Conservation (phyloP, 2,888 invertebrate genomes). For the Acronicta psi region DNA sequence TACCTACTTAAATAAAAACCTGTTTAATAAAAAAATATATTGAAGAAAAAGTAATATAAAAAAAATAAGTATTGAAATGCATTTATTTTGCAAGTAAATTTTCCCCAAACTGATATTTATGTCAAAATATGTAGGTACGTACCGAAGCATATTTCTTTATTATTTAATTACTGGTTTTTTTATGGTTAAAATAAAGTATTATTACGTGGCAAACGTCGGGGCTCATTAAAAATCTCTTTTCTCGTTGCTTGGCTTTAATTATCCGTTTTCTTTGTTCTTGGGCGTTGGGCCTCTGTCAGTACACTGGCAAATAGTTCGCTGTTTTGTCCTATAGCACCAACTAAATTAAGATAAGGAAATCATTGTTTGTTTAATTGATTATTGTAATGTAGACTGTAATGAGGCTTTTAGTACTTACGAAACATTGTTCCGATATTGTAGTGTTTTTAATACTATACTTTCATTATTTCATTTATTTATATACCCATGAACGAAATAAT, state of each 20-base stretch:
- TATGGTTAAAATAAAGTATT: conserved; percentile 82
- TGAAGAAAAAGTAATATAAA: too few relatives aligned
- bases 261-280: conserved; percentile 86
- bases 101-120: conserved; percentile 32
- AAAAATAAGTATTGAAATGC: background rate
- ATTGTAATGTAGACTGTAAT: background rate
- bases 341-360: conserved; percentile 46
- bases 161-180: conserved; percentile 75
- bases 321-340: conserved; percentile 60
- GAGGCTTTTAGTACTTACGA: too few relatives aligned
- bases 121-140: conserved; percentile 44
- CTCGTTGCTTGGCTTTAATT: conserved; percentile 84
- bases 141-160: conserved; percentile 58
- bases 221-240: conserved; percentile 87
- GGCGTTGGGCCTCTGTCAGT: conserved; percentile 72
- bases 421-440: too few relatives aligned
- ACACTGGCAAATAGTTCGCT: conserved; percentile 72
- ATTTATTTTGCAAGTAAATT: conserved; percentile 15
- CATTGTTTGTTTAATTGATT: conserved; percentile 44
- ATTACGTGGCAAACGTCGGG: conserved; percentile 80
- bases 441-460: too few relatives aligned
- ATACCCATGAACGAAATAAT: too few relatives aligned
- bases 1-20: background rate
- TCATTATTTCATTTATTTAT: too few relatives aligned
- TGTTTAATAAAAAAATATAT: background rate